A percentile compares a stretch with the other conserved stretches of the same genome.
These are phyloP conservation scores for Danaus chrysippus DNA, from an alignment of 2,888 invertebrate genomes.

Conservation along the genomic window DNA sequence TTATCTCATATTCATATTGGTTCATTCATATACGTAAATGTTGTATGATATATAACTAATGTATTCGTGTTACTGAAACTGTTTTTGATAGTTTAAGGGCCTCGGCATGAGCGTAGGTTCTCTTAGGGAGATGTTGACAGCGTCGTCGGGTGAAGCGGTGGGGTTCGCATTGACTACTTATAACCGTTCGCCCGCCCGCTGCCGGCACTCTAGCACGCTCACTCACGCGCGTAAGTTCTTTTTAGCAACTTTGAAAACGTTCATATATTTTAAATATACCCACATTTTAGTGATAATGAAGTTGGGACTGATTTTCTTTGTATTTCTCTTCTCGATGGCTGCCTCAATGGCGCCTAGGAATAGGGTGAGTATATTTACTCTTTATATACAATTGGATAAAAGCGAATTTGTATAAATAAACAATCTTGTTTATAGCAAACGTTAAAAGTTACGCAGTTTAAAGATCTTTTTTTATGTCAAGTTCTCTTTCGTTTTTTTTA, in stretches of 20 bases:
- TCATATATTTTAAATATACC: constrained; percentile 19
- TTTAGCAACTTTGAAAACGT: constrained; percentile 26
- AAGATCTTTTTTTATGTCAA: too few relatives aligned
- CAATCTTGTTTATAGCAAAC: not conserved
- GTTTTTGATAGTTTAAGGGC: not conserved
- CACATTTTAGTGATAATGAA: constrained; percentile 45
- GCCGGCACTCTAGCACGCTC: constrained; percentile 51
- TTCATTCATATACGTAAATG: constrained; percentile 39
- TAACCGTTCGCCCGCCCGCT: constrained; percentile 40
- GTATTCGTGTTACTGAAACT: constrained; percentile 20
- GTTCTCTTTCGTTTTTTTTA: too few relatives aligned
- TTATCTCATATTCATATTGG: constrained; percentile 28
- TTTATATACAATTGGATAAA: constrained; percentile 1
- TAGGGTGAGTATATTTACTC: constrained; percentile 49
- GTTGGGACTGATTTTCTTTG: constrained; percentile 41
- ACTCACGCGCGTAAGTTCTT: constrained; percentile 32
- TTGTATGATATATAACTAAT: constrained; percentile 35
- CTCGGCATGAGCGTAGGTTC: constrained; percentile 15
- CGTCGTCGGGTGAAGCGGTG: constrained; percentile 26
- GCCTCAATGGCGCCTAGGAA: constrained; percentile 52
- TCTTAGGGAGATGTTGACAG: constrained; percentile 22
- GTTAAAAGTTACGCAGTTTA: too few relatives aligned
- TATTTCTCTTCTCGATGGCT: constrained; percentile 45
- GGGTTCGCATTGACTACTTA: constrained; percentile 43
- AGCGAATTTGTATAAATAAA: not conserved